A percentile compares a stretch with the other conserved stretches of the same genome.
Conservation (phyloP, 1,140 invertebrate genomes). For the Euura lappo region DNA sequence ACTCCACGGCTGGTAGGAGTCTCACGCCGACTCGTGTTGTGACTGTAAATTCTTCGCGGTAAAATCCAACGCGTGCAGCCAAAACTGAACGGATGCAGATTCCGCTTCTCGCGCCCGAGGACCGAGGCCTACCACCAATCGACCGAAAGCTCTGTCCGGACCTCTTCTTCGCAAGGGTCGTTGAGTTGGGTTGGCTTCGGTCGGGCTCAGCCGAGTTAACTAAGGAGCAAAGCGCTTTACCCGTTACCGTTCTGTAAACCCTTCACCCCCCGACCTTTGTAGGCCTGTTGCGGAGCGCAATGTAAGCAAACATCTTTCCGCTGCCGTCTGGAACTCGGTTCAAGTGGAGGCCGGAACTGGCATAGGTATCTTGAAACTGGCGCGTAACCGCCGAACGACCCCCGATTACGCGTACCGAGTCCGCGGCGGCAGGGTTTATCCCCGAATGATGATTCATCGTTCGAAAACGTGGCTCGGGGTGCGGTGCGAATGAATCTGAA, state of each 20-base stretch:
- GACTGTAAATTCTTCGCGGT: conserved; percentile 35
- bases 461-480: background rate
- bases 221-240: background rate
- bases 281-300: background rate
- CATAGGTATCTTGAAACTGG: background rate
- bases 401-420: background rate
- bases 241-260: background rate
- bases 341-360: background rate
- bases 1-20: background rate
- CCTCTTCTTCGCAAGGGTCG: background rate
- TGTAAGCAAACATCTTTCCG: conserved; percentile 7
- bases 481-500: background rate
- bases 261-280: background rate
- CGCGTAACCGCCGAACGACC: background rate
- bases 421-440: background rate
- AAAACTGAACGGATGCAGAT: background rate
- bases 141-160: too few species aligned
- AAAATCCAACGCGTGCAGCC: conserved; percentile 26
- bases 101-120: background rate
- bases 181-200: conserved; percentile 4
- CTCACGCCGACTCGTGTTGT: conserved; percentile 29
- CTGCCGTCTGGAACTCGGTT: background rate
- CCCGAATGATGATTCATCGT: background rate
- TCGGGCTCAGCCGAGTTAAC: background rate
- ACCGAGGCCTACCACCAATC: background rate